phyloP scores from a whole-genome alignment of 2,888 invertebrate species.

The Orthonychiurus folsomi region DNA sequence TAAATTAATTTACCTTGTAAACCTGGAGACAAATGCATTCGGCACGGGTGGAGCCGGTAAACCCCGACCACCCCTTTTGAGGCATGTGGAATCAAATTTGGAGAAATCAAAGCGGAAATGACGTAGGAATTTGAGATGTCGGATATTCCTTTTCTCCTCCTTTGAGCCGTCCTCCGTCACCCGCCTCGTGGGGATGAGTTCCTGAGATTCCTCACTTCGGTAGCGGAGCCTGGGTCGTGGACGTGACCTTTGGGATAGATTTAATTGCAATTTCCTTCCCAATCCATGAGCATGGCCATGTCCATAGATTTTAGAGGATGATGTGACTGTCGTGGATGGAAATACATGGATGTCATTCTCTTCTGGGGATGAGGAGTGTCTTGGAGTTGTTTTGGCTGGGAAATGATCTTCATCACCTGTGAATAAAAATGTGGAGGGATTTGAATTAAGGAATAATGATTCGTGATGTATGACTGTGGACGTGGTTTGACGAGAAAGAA shows the following conservation, averaged over 20 bases:
- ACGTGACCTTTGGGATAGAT: background rate
- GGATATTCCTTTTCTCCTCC: slow-evolving; percentile 20
- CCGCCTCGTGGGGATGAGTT: background rate
- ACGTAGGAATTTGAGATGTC: slow-evolving; percentile 39
- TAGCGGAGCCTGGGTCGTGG: background rate
- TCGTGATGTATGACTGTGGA: no score
- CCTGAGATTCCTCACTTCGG: background rate
- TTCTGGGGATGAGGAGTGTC: no score
- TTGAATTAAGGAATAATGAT: no score
- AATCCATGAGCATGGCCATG: background rate
- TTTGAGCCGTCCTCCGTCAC: background rate
- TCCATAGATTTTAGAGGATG: background rate
- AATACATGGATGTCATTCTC: slow-evolving; percentile 39
- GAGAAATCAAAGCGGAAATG: slow-evolving; percentile 40
- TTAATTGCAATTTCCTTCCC: background rate
- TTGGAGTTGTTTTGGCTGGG: no score
- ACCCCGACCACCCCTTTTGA: slow-evolving; percentile 38
- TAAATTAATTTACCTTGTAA: slow-evolving; percentile 33
- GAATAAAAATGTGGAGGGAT: no score
- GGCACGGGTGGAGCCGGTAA: slow-evolving; percentile 37
- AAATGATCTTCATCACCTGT: no score
- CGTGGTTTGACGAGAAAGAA: no score
- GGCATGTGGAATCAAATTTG: slow-evolving; percentile 40
- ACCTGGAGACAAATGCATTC: slow-evolving; percentile 37
- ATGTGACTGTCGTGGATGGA: slow-evolving; percentile 22